These are phyloP conservation scores for Cryptocheilus praepositus DNA, from an alignment of 2,888 invertebrate genomes.

Conservation along the genomic window DNA sequence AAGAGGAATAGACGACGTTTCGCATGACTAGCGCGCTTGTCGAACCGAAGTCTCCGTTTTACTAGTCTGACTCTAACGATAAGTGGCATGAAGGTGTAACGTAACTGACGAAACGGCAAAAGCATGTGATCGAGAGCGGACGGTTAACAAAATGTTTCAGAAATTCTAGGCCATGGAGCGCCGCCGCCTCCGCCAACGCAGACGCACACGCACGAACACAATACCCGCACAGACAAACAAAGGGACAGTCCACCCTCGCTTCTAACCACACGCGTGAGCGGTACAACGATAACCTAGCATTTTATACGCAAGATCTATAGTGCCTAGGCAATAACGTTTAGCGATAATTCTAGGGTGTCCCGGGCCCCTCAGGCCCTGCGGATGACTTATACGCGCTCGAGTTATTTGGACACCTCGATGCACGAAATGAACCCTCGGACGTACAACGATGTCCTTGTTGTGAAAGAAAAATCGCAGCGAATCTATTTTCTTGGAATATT, in stretches of 20 bases:
- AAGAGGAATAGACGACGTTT: no score
- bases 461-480: not conserved
- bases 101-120: no score
- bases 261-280: constrained; percentile 54
- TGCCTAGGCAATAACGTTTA: constrained; percentile 74
- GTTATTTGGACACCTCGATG: constrained; percentile 53
- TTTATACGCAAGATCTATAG: constrained; percentile 74
- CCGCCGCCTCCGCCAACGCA: constrained; percentile 12
- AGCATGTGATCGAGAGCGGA: not conserved
- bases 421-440: no score
- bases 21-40: no score
- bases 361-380: constrained; percentile 60
- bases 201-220: constrained; percentile 2
- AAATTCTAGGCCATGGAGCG: constrained; percentile 48
- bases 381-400: constrained; percentile 68
- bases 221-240: not conserved
- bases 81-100: no score
- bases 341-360: constrained; percentile 73
- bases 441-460: constrained; percentile 32
- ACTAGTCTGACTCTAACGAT: no score
- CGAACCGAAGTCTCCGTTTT: no score
- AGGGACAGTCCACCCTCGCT: constrained; percentile 66
- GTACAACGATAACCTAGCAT: constrained; percentile 69
- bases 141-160: constrained; percentile 29
- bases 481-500: no score